These are phyloP conservation scores for Mystacornis crossleyi DNA, from an alignment of 2,113 vertebrate species.

Conservation along the genomic window DNA sequence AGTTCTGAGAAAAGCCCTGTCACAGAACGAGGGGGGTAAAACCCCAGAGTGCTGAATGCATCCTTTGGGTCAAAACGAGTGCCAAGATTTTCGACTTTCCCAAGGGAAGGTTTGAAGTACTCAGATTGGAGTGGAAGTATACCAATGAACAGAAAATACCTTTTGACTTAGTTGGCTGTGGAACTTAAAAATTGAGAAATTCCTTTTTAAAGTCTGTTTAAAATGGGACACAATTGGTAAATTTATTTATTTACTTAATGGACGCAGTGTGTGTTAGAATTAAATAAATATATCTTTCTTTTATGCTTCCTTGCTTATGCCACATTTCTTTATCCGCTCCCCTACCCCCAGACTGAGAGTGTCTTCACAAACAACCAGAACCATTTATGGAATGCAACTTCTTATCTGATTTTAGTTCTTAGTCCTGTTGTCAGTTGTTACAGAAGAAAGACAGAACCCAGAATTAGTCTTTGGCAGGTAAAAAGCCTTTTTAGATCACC, in stretches of 20 bases:
- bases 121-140: neutral
- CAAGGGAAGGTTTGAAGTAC: neutral
- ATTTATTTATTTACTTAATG: neutral
- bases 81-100: neutral
- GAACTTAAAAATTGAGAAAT: neutral
- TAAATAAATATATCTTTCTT: neutral
- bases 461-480: slow-evolving; percentile 50
- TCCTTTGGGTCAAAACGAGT: neutral
- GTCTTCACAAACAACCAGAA: slow-evolving; percentile 21
- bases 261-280: neutral
- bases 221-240: neutral
- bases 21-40: neutral
- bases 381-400: slow-evolving; percentile 55
- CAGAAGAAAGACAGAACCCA: slow-evolving; percentile 53
- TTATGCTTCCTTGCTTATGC: neutral
- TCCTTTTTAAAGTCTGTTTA: neutral
- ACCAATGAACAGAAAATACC: neutral
- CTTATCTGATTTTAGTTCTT: slow-evolving; percentile 53
- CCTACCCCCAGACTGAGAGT: neutral
- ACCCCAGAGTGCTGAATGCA: neutral
- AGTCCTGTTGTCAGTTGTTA: slow-evolving; percentile 36
- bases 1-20: neutral
- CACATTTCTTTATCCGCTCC: neutral
- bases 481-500: slow-evolving; percentile 61
- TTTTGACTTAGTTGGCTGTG: neutral